phyloP scores from a whole-genome alignment of 2,113 vertebrate genomes.

The Oreamnos americanus region DNA sequence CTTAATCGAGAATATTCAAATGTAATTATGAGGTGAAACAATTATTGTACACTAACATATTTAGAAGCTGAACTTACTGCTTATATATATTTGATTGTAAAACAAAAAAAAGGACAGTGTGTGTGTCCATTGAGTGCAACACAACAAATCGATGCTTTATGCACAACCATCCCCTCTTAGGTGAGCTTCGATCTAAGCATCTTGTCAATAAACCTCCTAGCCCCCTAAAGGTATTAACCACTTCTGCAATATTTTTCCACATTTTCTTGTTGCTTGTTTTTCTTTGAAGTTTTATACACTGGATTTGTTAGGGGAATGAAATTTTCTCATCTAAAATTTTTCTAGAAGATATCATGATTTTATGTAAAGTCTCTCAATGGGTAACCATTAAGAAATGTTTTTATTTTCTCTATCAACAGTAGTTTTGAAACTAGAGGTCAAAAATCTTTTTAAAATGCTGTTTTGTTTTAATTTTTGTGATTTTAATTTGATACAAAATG shows the following conservation, averaged over 20 bases:
- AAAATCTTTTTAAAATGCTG: slow-evolving; percentile 86
- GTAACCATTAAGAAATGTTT: slow-evolving; percentile 87
- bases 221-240: slow-evolving; percentile 79
- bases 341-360: slow-evolving; percentile 86
- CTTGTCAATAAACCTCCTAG: slow-evolving; percentile 79
- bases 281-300: slow-evolving; percentile 87
- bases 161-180: slow-evolving; percentile 81
- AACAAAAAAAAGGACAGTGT: slow-evolving; percentile 75
- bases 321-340: slow-evolving; percentile 88
- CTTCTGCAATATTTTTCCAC: slow-evolving; percentile 84
- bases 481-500: slow-evolving; percentile 87
- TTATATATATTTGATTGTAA: slow-evolving; percentile 98
- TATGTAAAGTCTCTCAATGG: slow-evolving; percentile 86
- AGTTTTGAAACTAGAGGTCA: slow-evolving; percentile 86
- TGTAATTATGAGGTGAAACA: slow-evolving; percentile 93
- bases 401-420: slow-evolving; percentile 88
- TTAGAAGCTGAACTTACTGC: slow-evolving; percentile 91
- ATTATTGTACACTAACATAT: slow-evolving; percentile 95
- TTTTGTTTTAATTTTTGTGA: slow-evolving; percentile 86
- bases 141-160: slow-evolving; percentile 74
- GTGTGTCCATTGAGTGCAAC: slow-evolving; percentile 79
- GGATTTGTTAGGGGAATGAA: slow-evolving; percentile 85
- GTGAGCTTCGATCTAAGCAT: slow-evolving; percentile 82
- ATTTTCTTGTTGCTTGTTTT: slow-evolving; percentile 84
- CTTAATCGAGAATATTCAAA: slow-evolving; percentile 98